These are phyloP conservation scores for Lepisosteus osseus DNA, from an alignment of 2,113 vertebrate species.

Conservation along the genomic window DNA sequence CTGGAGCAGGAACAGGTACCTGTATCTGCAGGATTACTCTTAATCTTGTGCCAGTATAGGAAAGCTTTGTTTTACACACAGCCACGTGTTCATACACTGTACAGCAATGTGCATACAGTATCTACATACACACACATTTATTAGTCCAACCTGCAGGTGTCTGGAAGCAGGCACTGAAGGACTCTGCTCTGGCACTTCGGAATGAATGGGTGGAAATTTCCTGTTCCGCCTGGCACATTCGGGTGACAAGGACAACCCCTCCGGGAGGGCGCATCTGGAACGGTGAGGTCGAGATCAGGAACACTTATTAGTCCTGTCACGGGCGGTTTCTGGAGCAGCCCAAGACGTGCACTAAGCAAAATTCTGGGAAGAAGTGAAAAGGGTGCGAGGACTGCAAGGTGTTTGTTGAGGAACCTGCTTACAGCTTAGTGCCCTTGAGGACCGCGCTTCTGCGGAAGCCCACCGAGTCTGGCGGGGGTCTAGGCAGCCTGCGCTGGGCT, in stretches of 20 bases:
- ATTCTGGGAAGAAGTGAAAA: conserved; percentile 7
- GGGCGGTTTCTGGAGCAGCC: not conserved
- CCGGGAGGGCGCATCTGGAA: conserved; percentile 53
- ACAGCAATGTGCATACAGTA: not conserved
- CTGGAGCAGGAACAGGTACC: not conserved
- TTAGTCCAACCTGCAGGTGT: conserved; percentile 58
- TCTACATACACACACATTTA: not conserved
- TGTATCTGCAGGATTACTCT: not conserved
- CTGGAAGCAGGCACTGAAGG: conserved; percentile 40
- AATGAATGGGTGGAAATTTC: conserved; percentile 62
- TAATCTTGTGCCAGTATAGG: not conserved
- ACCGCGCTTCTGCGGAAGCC: conserved; percentile 46
- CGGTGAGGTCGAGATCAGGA: not conserved
- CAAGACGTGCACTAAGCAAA: conserved; percentile 20
- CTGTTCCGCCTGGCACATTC: conserved; percentile 40
- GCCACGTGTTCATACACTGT: not conserved
- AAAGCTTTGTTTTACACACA: not conserved
- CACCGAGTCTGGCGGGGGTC: conserved; percentile 52
- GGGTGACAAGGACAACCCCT: conserved; percentile 45
- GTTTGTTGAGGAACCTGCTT: conserved; percentile 19
- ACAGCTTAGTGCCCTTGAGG: conserved; percentile 68
- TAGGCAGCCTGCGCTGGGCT: conserved; percentile 54
- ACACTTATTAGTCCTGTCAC: not conserved
- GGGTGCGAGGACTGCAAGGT: conserved; percentile 4
- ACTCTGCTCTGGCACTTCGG: conserved; percentile 48